Conservation (phyloP, 2,888 invertebrate species). For the Erannis defoliaria region DNA sequence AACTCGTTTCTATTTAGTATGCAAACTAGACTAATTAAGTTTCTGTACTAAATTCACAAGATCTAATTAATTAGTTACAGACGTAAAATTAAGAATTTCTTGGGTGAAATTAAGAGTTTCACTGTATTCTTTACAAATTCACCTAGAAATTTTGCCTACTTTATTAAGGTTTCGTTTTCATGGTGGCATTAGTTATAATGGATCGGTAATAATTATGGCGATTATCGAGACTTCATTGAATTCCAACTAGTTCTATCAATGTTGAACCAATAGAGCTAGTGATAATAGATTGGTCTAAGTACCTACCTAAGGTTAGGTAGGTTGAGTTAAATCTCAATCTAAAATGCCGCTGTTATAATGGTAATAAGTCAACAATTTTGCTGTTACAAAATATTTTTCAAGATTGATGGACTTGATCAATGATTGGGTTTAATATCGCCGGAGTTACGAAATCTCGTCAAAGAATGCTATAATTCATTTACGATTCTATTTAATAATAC, state of each 20-base stretch:
- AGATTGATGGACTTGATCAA: slow-evolving; percentile 36
- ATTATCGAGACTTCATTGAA: no score
- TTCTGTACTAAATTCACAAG: neutral
- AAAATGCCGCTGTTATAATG: neutral
- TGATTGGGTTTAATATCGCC: slow-evolving; percentile 38
- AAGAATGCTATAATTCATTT: slow-evolving; percentile 41
- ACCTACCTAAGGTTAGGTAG: no score
- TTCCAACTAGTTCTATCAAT: no score
- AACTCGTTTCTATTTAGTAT: neutral
- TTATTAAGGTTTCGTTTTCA: no score
- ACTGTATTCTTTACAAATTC: neutral
- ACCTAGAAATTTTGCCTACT: neutral
- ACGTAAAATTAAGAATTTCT: neutral
- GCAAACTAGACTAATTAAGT: neutral
- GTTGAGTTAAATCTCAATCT: no score
- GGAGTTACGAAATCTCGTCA: slow-evolving; percentile 37
- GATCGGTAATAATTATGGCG: no score
- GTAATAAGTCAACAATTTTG: neutral
- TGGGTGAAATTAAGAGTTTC: slow-evolving; percentile 8
- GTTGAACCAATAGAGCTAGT: no score
- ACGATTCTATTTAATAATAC: slow-evolving; percentile 39
- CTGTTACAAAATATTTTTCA: slow-evolving; percentile 29
- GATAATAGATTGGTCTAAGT: no score
- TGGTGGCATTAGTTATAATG: no score
- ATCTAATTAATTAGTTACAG: slow-evolving; percentile 7